Base-by-base conservation (phyloP, 2,888 invertebrate species). In the Troides oblongomaculatus region DNA sequence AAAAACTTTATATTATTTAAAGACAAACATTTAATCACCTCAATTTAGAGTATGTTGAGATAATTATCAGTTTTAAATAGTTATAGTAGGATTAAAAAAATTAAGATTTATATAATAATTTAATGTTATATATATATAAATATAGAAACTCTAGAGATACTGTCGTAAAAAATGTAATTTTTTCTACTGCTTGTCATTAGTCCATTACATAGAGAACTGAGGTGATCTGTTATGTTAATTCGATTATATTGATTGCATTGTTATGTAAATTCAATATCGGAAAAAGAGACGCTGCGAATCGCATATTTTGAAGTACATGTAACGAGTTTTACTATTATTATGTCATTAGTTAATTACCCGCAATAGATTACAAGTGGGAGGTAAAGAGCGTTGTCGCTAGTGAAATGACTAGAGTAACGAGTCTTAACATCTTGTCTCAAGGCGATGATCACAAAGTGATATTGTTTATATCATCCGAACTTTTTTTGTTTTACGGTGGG, bases 151-250 rank as follows among this genome's bases (percentile, higher is more conserved):
- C 50, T 8, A n/a, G 53, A 53, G 7, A 18, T n/a, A 12, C 18
- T 18, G n/a, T 53, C 6, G 5, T n/a, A 60, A 66, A 66, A 59
- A 59, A 43, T 23, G 12, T 14, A 57, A 12, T 17, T 60, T 60
- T 58, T 66, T 63, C 58, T 62, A 36, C 46, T 58, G 66, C 63
- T 62, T 59, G 68, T 46, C 71, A 53, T 60, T 67, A 72, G 66
- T 64, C 64, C 61, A 67, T 75, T 74, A 74, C 71, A 69, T 66
- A 73, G 76, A 84, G 85, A 84, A 88, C 86, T 84, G 88, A 79
- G 79, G 76, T 80, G 80, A 85, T 84, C 83, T 84, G 81, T 86
- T 87, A 87, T 88, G 88, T 85, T 84, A 87, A 88, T 85, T 81
- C 78, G 73, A 79, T 81, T 79, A 82, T 83, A 84, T 81, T 82